These are phyloP conservation scores for Hassar affinis DNA, from an alignment of 2,113 vertebrate genomes.

Conservation along the genomic window DNA sequence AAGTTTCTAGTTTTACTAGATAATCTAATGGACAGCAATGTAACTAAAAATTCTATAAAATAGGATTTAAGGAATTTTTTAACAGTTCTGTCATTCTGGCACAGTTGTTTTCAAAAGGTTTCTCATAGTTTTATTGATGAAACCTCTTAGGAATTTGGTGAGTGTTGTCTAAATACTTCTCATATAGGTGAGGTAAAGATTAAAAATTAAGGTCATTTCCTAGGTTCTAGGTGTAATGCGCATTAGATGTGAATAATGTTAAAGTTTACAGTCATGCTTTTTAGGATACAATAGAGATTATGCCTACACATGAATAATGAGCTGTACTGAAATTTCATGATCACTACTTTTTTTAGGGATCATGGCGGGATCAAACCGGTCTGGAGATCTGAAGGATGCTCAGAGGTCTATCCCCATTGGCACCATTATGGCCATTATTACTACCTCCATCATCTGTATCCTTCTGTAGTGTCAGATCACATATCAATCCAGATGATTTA, in stretches of 20 bases:
- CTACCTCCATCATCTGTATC: constrained; percentile 97
- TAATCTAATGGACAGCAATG: not conserved
- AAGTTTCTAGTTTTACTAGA: not conserved
- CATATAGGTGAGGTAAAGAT: not conserved
- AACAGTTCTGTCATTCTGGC: not conserved
- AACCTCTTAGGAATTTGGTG: not conserved
- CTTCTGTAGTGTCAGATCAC: constrained; percentile 54
- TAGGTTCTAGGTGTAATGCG: not conserved
- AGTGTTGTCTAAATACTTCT: not conserved
- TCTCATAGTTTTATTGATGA: not conserved
- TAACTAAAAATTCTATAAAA: no score
- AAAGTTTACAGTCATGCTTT: not conserved
- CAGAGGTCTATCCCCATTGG: constrained; percentile 93
- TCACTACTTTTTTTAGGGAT: constrained; percentile 75
- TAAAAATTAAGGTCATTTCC: not conserved
- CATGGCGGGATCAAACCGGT: constrained; percentile 96
- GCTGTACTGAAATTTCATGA: not conserved
- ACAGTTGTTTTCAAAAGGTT: not conserved
- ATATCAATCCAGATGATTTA: not conserved
- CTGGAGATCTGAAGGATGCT: constrained; percentile 90
- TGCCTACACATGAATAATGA: not conserved
- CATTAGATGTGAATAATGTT: not conserved
- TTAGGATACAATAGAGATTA: not conserved
- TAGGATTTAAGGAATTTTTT: not conserved
- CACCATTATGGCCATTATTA: constrained; percentile 91